phyloP scores from a whole-genome alignment of 2,888 invertebrate genomes.

The Dorcus hopei region DNA sequence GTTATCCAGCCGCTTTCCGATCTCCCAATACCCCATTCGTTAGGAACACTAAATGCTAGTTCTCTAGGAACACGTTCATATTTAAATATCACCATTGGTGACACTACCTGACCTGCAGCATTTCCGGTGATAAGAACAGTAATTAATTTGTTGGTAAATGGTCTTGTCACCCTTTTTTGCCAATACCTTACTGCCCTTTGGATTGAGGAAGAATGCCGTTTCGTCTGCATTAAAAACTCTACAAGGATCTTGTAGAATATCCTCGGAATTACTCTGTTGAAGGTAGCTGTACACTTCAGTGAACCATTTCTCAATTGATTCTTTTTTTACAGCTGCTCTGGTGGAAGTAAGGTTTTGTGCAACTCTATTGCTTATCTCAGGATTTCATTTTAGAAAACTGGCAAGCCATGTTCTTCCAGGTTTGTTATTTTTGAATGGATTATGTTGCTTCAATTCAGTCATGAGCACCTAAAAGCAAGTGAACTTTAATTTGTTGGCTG shows the following conservation, averaged over 20 bases:
- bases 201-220: slow-evolving; percentile 39
- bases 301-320: too few species aligned
- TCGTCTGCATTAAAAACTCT: slow-evolving; percentile 42
- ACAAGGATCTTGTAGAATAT: slow-evolving; percentile 33
- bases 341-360: too few species aligned
- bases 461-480: too few species aligned
- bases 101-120: slow-evolving; percentile 27
- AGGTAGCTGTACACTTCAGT: too few species aligned
- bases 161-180: slow-evolving; percentile 35
- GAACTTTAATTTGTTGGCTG: too few species aligned
- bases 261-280: neutral
- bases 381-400: too few species aligned
- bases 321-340: too few species aligned
- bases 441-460: too few species aligned
- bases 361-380: too few species aligned
- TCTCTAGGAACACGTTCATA: slow-evolving; percentile 35
- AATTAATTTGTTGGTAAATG: slow-evolving; percentile 29
- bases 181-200: slow-evolving; percentile 39
- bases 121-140: slow-evolving; percentile 30
- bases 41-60: slow-evolving; percentile 31
- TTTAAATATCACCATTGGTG: slow-evolving; percentile 31
- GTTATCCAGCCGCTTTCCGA: slow-evolving; percentile 49
- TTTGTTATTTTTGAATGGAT: too few species aligned
- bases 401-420: too few species aligned
- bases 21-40: slow-evolving; percentile 41